These are phyloP conservation scores for Tretioscincus oriximinensis DNA, from an alignment of 2,113 vertebrate genomes.

Conservation along the genomic window DNA sequence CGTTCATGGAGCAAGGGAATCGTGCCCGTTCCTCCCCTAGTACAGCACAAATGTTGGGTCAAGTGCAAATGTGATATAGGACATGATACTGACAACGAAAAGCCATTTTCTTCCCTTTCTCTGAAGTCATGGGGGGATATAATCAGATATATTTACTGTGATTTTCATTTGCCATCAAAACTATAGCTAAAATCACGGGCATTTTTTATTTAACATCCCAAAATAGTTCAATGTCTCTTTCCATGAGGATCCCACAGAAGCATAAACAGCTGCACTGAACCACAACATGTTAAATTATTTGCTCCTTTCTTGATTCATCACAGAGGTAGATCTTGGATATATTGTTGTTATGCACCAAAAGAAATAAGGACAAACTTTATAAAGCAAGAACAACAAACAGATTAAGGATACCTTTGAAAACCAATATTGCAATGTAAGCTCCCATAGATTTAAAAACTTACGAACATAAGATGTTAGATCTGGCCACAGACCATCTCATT, in stretches of 20 bases:
- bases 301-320: not conserved
- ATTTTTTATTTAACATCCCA: slow-evolving; percentile 55
- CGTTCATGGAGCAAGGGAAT: slow-evolving; percentile 26
- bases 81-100: slow-evolving; percentile 65
- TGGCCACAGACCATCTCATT: too few species aligned
- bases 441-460: too few species aligned
- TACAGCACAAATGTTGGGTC: slow-evolving; percentile 33
- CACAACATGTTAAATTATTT: slow-evolving; percentile 17
- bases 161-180: not conserved
- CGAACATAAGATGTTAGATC: too few species aligned
- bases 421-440: too few species aligned
- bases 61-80: slow-evolving; percentile 54
- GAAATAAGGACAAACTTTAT: slow-evolving; percentile 21
- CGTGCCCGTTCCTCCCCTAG: slow-evolving; percentile 21
- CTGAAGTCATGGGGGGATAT: slow-evolving; percentile 36
- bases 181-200: slow-evolving; percentile 30
- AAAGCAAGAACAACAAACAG: too few species aligned
- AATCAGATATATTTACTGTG: slow-evolving; percentile 45
- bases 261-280: slow-evolving; percentile 7
- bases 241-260: slow-evolving; percentile 16
- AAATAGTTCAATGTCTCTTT: slow-evolving; percentile 26
- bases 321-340: not conserved
- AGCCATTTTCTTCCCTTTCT: slow-evolving; percentile 53
- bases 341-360: slow-evolving; percentile 8
- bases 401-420: too few species aligned